A percentile compares a stretch with the other conserved stretches of the same genome.
These are phyloP conservation scores for Alcis repandata DNA, from an alignment of 2,888 invertebrate genomes.

Conservation along the genomic window DNA sequence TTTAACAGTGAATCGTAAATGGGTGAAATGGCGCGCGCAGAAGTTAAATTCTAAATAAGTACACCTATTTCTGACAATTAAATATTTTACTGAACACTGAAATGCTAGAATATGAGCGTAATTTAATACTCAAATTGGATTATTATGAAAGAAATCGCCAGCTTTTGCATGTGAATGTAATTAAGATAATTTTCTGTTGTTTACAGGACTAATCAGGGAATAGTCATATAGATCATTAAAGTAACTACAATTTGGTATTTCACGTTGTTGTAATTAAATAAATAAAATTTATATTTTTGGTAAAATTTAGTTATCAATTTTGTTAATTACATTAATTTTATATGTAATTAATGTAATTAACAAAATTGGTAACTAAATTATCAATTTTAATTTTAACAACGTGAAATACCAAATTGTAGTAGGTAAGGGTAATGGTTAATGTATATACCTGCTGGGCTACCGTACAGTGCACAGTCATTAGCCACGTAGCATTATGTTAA, in stretches of 20 bases:
- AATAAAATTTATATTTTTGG: too few species aligned
- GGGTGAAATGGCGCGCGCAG: constrained; percentile 10
- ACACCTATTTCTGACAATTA: background rate
- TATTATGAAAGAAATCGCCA: too few species aligned
- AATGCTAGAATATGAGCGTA: background rate
- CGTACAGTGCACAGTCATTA: constrained; percentile 55
- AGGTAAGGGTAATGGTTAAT: too few species aligned
- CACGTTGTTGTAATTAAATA: too few species aligned
- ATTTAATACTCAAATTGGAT: background rate
- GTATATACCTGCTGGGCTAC: background rate
- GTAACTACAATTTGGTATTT: too few species aligned
- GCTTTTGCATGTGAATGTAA: too few species aligned
- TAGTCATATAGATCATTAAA: background rate
- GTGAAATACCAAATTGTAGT: too few species aligned
- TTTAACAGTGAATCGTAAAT: constrained; percentile 30
- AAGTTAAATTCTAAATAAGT: constrained; percentile 9
- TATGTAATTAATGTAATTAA: background rate
- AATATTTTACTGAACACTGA: constrained; percentile 13
- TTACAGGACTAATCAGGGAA: too few species aligned
- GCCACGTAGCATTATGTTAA: constrained; percentile 46
- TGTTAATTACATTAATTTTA: background rate
- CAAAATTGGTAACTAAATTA: background rate
- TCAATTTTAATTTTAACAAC: too few species aligned
- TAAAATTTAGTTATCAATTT: background rate
- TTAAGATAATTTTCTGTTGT: too few species aligned